Conservation (phyloP, 2,797 vertebrate species). For the Argentina silus region DNA sequence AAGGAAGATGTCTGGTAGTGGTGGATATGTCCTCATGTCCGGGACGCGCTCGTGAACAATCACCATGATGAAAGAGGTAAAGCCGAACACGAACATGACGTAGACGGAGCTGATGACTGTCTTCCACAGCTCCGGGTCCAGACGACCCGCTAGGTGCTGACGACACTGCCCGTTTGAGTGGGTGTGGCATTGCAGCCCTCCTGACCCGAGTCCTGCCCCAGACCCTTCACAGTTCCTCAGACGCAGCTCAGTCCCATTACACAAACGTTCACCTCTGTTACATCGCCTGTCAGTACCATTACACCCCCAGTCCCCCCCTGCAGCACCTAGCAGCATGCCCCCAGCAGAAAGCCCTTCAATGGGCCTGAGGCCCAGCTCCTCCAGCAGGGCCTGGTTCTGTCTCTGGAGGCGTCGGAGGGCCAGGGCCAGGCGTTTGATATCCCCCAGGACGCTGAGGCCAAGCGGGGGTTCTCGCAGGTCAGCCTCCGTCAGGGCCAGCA, state of each 20-base stretch:
- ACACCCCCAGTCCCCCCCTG: constrained; percentile 41
- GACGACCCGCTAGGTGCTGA: constrained; percentile 79
- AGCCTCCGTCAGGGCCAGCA: constrained; percentile 90
- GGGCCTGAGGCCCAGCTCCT: constrained; percentile 71
- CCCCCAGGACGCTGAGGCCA: constrained; percentile 90
- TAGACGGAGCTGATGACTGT: constrained; percentile 89
- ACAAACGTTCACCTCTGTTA: constrained; percentile 71
- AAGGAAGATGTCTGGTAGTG: constrained; percentile 95
- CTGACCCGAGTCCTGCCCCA: constrained; percentile 68
- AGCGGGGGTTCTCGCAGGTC: constrained; percentile 92
- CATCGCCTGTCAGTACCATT: constrained; percentile 34
- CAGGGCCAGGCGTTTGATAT: constrained; percentile 91
- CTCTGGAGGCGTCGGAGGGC: constrained; percentile 88
- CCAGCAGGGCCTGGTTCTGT: constrained; percentile 81
- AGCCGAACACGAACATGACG: constrained; percentile 92
- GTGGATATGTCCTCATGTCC: constrained; percentile 94
- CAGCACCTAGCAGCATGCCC: constrained; percentile 38
- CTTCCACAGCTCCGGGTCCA: constrained; percentile 97
- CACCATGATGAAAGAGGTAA: constrained; percentile 96
- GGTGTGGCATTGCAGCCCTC: constrained; percentile 77
- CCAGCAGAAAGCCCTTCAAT: constrained; percentile 18
- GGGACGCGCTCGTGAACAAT: constrained; percentile 95
- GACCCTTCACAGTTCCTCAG: constrained; percentile 77
- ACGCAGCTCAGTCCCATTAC: constrained; percentile 82
- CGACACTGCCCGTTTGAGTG: constrained; percentile 85